Base-by-base conservation (phyloP, 1,140 invertebrate species). In the Amphibalanus amphitrite region DNA sequence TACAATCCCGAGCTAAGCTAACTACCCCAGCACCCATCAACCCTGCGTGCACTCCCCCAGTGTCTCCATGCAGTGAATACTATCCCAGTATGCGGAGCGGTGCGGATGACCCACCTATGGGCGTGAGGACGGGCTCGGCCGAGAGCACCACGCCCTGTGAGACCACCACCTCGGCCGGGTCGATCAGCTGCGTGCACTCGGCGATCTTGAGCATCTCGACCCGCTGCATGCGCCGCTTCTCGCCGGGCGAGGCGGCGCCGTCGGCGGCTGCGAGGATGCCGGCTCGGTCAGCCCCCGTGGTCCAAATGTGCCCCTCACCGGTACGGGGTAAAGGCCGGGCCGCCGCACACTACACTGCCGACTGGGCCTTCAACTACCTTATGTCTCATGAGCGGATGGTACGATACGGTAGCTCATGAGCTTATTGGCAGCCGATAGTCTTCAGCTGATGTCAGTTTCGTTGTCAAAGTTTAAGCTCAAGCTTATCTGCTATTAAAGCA, bases 81-180 rank as follows among this genome's bases (percentile, higher is more conserved):
- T n/a, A n/a, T n/a, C n/a, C n/a, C n/a, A n/a, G n/a, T n/a, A n/a
- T n/a, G n/a, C n/a, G 38, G 6, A 8, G 38, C 6, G 38, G 38
- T 38, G 17, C 6, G 38, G 6, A 17, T 38, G 38, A 75, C 73
- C 78, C 85, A 91, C 89, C 89, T 81, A 89, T 83, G 74, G 88
- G 89, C 70, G 90, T 90, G 73, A 91, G 82, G 75, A 90, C 88
- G 73, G 89, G 87, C 79, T 91, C 86, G 4, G 90, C 90, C 69
- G 86, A 86, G 75, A 87, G 86, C 64, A 91, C 86, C 29, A 89
- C 85, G 74, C 86, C 83, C 77, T 88, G 85, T 72, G 86, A 87
- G 33, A 91, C 84, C 73, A 86, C 84, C 73, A 93, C 89, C 79
- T 92, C 89, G 65, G 86, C 85, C 26, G 91, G 90, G 74, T 91